Conservation (phyloP, 2,113 vertebrate species). For the Nicator chloris region DNA sequence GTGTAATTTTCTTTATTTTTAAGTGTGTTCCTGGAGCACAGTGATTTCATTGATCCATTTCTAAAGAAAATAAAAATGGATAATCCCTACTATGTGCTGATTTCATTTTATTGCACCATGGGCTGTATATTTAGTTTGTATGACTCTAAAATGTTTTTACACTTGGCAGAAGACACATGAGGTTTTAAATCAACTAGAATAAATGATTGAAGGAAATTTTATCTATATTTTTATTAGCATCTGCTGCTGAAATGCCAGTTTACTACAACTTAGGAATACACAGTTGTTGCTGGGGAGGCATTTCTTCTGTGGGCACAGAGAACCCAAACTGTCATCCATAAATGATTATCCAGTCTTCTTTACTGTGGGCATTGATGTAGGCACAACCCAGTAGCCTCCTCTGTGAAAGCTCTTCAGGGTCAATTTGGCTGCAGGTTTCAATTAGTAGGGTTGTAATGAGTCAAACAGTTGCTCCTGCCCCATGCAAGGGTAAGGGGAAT, state of each 20-base stretch:
- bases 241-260: background rate
- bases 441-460: background rate
- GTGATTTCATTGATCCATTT: slow-evolving; percentile 21
- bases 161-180: background rate
- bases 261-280: background rate
- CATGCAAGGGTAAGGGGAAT: background rate
- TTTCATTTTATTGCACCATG: background rate
- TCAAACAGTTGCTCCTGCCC: background rate
- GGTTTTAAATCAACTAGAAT: background rate
- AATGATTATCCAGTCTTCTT: background rate
- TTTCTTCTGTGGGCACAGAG: background rate
- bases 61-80: slow-evolving; percentile 40
- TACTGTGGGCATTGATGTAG: background rate
- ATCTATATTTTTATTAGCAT: background rate
- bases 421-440: background rate
- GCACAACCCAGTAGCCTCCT: background rate
- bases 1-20: background rate
- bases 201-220: background rate
- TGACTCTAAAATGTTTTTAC: background rate
- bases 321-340: background rate
- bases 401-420: background rate
- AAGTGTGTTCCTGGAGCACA: background rate
- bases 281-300: background rate
- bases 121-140: background rate
- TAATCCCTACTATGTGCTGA: background rate